Evolutionary conservation across 2,888 invertebrate genomes (phyloP), one percentile per base, ranked within the genome.

Genomic region (Protonemura montana): DNA sequence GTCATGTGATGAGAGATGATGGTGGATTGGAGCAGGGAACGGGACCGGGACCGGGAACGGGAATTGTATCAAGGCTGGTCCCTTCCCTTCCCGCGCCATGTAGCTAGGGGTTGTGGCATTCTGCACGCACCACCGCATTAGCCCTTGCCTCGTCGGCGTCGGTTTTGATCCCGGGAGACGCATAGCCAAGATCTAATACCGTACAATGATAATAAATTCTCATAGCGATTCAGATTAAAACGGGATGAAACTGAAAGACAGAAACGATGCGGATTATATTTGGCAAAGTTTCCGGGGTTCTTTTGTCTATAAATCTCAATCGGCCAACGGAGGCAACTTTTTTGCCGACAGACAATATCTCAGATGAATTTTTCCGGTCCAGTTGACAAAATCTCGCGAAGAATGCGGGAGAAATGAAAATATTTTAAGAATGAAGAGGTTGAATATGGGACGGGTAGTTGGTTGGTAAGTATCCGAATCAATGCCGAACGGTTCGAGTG

Each of bases 141-240:
- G 35, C 16, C 21, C n/a, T n/a, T 81, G 81, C 81, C 28, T 81
- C 28, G 28, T 25, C 27, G 30, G 81, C 28, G 81, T 2, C 13
- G 59, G 81, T 13, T 3, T 81, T 27, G 28, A 28, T 29, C 81
- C 30, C 28, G 29, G 1, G 30, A 30, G 16, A 30, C 28, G 30
- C 28, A 35, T 13, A 82, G 10, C n/a, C 35, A 30, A 28, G 27
- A 30, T 83, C 35, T 83, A 26, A 83, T 83, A 41, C 26, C 30
- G 82, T 41, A 10, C 82, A 83, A 41, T 83, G 35, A 41, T 83
- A 83, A 83, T 83, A 83, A 30, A 83, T 83, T 83, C 41, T 41
- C 26, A 21, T 59, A 30, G 41, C 42, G 35, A 83, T 83, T 83
- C 82, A 26, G 41, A 26, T 83, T 83, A 41, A 83, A 83, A 83